Conservation (phyloP, 2,888 invertebrate species). For the Trileptium ribeirensis region DNA sequence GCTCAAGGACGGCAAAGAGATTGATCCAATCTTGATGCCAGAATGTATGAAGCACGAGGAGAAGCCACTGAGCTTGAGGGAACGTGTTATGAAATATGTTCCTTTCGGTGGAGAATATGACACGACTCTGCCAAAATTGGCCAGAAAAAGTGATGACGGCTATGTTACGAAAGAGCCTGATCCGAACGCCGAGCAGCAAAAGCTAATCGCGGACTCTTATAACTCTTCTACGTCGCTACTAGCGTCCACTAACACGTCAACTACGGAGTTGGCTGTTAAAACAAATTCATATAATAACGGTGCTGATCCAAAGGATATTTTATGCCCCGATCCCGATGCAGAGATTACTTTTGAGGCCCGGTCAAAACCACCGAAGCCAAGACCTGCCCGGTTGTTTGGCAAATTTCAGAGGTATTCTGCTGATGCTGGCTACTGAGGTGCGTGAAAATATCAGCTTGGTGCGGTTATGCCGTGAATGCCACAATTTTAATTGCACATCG, state of each 20-base stretch:
- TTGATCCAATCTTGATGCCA: slow-evolving; percentile 1
- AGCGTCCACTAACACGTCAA: neutral
- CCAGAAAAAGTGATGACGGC: neutral
- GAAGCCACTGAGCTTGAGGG: neutral
- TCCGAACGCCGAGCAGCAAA: neutral
- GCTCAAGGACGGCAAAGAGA: neutral
- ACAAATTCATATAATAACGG: too few relatives aligned
- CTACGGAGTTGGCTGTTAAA: too few relatives aligned
- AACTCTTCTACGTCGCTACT: too few relatives aligned
- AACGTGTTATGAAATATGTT: neutral
- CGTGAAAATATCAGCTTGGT: too few relatives aligned
- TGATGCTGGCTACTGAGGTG: neutral
- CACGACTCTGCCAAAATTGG: neutral
- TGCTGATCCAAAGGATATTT: neutral
- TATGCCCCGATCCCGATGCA: neutral
- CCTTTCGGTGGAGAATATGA: neutral
- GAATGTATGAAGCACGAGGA: slow-evolving; percentile 3
- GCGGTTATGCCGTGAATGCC: too few relatives aligned
- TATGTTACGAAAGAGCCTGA: neutral
- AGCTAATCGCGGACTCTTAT: neutral
- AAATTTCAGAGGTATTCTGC: neutral
- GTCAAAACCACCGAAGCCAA: neutral
- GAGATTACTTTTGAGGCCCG: neutral
- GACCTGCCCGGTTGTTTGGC: neutral
- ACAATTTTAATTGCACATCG: too few relatives aligned